Evolutionary conservation across 2,113 vertebrate genomes (phyloP).

Genomic region (pig (Sus scrofa)): T2T-Sscrofa CM000829.6:63991501-63992000

Average conservation of each 20-base stretch:
- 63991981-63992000: not conserved
- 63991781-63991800: not conserved
- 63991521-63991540: not conserved
- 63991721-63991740: not conserved
- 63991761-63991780: not conserved
- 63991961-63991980: not conserved
- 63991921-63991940: not conserved
- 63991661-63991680: not conserved
- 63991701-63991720: not conserved
- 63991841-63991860: not conserved
- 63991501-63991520: not conserved
- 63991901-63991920: not conserved
- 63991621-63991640: not conserved
- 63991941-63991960: not conserved
- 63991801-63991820: no score
- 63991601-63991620: not conserved
- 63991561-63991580: not conserved
- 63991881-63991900: not conserved
- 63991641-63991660: not conserved
- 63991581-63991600: no score
- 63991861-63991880: not conserved
- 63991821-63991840: constrained; percentile 28
- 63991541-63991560: accelerated
- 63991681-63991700: not conserved
- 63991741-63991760: not conserved